These are phyloP conservation scores for Hyphantria cunea DNA, from an alignment of 1,140 invertebrate species.

Conservation along the genomic window DNA sequence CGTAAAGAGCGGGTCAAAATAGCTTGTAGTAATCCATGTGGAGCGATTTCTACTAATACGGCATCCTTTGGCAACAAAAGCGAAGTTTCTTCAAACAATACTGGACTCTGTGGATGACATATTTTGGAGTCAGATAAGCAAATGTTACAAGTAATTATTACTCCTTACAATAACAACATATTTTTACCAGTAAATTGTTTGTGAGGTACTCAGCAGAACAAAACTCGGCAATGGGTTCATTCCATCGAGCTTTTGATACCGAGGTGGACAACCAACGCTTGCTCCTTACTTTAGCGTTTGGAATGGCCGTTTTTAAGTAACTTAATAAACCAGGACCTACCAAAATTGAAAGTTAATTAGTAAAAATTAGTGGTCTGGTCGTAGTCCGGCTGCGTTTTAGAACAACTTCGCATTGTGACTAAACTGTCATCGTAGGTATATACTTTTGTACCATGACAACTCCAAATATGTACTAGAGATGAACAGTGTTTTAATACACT, in stretches of 20 bases:
- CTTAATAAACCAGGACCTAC: constrained; percentile 85
- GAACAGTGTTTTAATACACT: not conserved
- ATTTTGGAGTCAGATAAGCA: too few species aligned
- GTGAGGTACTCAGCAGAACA: constrained; percentile 96
- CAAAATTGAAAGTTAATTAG: too few species aligned
- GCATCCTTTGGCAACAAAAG: constrained; percentile 88
- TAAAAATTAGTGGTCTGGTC: too few species aligned
- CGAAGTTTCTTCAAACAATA: constrained; percentile 92
- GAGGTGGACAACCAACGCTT: constrained; percentile 93
- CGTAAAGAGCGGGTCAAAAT: constrained; percentile 84
- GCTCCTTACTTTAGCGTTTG: constrained; percentile 85
- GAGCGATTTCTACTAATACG: constrained; percentile 89
- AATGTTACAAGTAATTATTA: too few species aligned
- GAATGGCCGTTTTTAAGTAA: constrained; percentile 86
- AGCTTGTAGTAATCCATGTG: constrained; percentile 89
- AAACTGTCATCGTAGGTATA: too few species aligned
- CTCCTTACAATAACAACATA: too few species aligned
- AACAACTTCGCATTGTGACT: too few species aligned
- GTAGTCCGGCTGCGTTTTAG: too few species aligned
- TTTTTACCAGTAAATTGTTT: too few species aligned
- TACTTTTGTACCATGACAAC: too few species aligned
- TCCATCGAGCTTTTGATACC: constrained; percentile 88
- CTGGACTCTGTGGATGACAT: constrained; percentile 86
- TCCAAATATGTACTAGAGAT: too few species aligned
- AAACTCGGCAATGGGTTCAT: constrained; percentile 83